These are phyloP conservation scores for Eurois occulta DNA, from an alignment of 2,888 invertebrate genomes.

Conservation along the genomic window DNA sequence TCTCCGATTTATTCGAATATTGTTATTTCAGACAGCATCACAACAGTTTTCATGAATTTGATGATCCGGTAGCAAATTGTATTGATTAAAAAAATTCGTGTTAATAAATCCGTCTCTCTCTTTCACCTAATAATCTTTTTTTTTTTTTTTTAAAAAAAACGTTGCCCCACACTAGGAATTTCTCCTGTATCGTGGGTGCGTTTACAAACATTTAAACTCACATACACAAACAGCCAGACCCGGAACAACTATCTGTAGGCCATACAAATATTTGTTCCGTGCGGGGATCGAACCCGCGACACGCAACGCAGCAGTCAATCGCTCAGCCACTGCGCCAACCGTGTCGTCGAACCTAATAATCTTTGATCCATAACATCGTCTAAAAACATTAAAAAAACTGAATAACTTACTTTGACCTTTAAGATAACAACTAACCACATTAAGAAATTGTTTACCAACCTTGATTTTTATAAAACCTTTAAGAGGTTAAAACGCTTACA, in stretches of 20 bases:
- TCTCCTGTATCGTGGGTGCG: too few relatives aligned
- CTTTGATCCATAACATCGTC: not conserved
- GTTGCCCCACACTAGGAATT: too few relatives aligned
- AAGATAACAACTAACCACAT: conserved; percentile 3
- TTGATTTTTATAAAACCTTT: conserved; percentile 4
- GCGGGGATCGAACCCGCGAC: too few relatives aligned
- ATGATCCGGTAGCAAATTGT: not conserved
- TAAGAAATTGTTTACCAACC: not conserved
- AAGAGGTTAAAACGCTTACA: not conserved
- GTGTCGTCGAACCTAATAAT: too few relatives aligned
- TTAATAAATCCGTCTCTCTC: not conserved
- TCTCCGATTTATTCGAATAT: not conserved
- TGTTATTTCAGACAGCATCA: not conserved
- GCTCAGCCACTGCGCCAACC: too few relatives aligned
- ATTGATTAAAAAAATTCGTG: not conserved
- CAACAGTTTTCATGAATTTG: not conserved
- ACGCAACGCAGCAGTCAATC: too few relatives aligned
- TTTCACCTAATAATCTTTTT: not conserved
- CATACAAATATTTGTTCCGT: too few relatives aligned
- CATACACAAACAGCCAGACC: too few relatives aligned
- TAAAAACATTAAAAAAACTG: not conserved
- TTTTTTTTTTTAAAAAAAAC: too few relatives aligned
- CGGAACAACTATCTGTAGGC: too few relatives aligned
- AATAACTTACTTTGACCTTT: not conserved
- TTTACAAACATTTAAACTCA: too few relatives aligned